Evolutionary conservation across 2,888 invertebrate species (phyloP).

Genomic region (Sisyra terminalis): DNA sequence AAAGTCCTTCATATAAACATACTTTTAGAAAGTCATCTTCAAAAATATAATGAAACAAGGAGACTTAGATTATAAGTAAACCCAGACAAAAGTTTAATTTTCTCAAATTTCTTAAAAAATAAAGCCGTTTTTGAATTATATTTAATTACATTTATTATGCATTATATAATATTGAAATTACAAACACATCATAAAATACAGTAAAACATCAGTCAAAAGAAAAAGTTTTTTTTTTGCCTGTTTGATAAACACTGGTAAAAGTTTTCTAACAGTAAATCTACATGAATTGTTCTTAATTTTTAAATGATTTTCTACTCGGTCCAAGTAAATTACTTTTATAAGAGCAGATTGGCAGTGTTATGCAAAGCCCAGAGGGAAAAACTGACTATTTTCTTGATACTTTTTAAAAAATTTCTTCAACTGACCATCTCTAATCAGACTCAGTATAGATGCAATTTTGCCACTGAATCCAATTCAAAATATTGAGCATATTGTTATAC

Average conservation of each 20-base stretch:
- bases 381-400: neutral
- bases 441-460: no score
- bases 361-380: conserved; percentile 11
- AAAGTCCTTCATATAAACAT: no score
- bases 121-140: neutral
- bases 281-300: neutral
- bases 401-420: neutral
- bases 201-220: conserved; percentile 6
- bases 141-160: conserved; percentile 3
- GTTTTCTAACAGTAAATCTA: neutral
- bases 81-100: no score
- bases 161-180: conserved; percentile 5
- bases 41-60: no score
- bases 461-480: no score
- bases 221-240: conserved; percentile 1
- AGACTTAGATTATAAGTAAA: no score
- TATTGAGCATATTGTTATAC: no score
- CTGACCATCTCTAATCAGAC: no score
- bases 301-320: neutral
- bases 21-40: no score
- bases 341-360: conserved; percentile 24
- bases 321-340: conserved; percentile 14
- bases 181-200: conserved; percentile 5
- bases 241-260: neutral
- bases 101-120: neutral